These are phyloP conservation scores for Lycopodina hypogea DNA, from an alignment of 37 sponge, comb jelly and placozoan genomes.

Conservation along the genomic window DNA sequence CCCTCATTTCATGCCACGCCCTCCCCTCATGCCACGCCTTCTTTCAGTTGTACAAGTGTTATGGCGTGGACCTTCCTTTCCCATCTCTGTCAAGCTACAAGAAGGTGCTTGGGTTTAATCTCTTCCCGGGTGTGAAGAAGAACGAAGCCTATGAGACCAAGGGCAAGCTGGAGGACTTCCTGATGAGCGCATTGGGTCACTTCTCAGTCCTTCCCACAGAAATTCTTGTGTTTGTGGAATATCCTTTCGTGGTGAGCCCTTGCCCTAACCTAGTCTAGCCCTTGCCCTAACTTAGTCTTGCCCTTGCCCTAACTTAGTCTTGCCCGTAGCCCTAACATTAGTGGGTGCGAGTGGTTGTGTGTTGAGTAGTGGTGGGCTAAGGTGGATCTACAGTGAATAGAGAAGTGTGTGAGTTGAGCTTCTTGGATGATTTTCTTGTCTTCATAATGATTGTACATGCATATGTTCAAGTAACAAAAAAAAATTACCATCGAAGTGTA, in stretches of 20 bases:
- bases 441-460: no score
- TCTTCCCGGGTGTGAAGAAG: conserved; percentile 10
- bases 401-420: no score
- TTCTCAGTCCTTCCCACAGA: conserved; percentile 55
- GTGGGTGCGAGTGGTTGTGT: no score
- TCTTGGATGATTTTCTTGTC: no score
- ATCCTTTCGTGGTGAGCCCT: conserved; percentile 59
- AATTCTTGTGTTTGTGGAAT: conserved; percentile 66
- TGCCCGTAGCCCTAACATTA: no score
- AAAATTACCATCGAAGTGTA: no score
- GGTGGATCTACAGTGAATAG: no score
- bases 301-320: neutral
- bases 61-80: conserved; percentile 33
- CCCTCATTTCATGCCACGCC: conserved; percentile 11
- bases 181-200: conserved; percentile 34
- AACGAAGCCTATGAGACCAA: conserved; percentile 12
- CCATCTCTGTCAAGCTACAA: conserved; percentile 41
- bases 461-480: no score
- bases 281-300: neutral
- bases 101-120: conserved; percentile 10
- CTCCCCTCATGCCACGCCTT: conserved; percentile 33
- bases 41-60: conserved; percentile 34
- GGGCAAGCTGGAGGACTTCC: conserved; percentile 45
- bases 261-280: neutral
- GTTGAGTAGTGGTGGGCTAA: no score